Evolutionary conservation across 92 coral and sea anemone genomes (phyloP), one percentile per base, ranked within the genome.

Genomic region (Desmophyllum pertusum): DNA sequence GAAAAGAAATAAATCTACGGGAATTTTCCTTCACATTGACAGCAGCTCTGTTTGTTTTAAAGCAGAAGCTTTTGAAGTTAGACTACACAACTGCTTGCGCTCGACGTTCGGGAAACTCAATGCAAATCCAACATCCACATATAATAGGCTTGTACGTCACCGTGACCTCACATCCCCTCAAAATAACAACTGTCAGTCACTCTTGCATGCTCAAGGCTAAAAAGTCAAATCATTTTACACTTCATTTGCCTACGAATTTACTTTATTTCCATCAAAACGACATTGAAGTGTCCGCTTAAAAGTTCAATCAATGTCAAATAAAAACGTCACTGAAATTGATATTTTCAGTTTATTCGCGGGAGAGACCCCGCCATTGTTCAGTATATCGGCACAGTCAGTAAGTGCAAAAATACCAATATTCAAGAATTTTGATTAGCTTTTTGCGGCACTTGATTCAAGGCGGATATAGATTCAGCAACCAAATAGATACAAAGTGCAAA

Each of bases 141-240:
- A 30, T 57, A 33, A 53, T 0, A 31, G 19, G 39, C 38, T 53
- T 3, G 33, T n/a, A 83, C 86, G 86, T 83, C 86, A 83, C 72
- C 10, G 61, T 83, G 86, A 83, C 80, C 78, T 83, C 86, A 83
- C 71, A 72, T 72, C 79, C 86, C 55, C 83, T 53, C 63, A 25
- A 78, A 35, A 19, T 31, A 17, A 30, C 6, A 4, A 78, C 35
- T 61, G 36, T 15, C 71, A 43, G 51, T 64, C 83, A 78, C 48
- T 37, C 14, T n/a, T 48, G 35, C 17, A 31, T 37, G 8, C 64
- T 9, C 51, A 23, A 50, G 79, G 43, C 18, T 31, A 75, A 48
- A 50, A 75, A 75, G 64, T 48, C 38, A 31, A 33, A 33, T 3
- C 35, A 10, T 50, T 52, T 75, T n/a, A 35, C 6, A 73, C 23